Conservation (phyloP, 2,113 vertebrate genomes). For the Corythoichthys haematopterus region DNA sequence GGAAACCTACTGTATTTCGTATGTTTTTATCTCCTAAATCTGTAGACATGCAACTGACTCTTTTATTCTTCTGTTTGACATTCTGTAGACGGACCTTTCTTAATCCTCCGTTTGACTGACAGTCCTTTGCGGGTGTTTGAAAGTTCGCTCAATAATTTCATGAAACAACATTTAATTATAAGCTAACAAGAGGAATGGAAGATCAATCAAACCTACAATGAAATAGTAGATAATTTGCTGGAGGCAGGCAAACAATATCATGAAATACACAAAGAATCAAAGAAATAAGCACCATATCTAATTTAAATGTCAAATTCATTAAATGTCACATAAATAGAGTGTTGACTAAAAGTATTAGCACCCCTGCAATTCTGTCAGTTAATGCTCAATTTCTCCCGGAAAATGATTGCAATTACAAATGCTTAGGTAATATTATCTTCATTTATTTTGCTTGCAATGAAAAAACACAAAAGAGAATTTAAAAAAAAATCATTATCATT, state of each 20-base stretch:
- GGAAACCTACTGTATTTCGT: too few species aligned
- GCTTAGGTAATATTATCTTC: too few species aligned
- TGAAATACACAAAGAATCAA: conserved; percentile 29
- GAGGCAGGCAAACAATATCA: neutral
- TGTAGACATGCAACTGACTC: conserved; percentile 33
- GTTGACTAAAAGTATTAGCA: too few species aligned
- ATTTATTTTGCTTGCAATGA: too few species aligned
- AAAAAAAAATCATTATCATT: too few species aligned
- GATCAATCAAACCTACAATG: neutral
- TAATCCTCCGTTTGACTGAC: conserved; percentile 16
- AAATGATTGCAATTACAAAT: too few species aligned
- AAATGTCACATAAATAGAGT: too few species aligned
- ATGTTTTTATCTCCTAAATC: conserved; percentile 55
- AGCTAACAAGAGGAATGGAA: conserved; percentile 37
- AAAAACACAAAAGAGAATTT: too few species aligned
- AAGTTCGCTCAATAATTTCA: conserved; percentile 28
- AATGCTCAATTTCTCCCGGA: too few species aligned
- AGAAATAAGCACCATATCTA: conserved; percentile 19
- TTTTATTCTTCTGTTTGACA: neutral
- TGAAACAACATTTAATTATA: conserved; percentile 33
- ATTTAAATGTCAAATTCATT: too few species aligned
- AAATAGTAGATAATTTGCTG: neutral
- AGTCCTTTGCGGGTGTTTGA: conserved; percentile 34
- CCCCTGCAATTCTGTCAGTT: too few species aligned
- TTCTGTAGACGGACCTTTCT: too few species aligned